A percentile compares a stretch with the other conserved stretches of the same genome.
These are phyloP conservation scores for Epiblema foenella DNA, from an alignment of 2,888 invertebrate genomes.

Conservation along the genomic window DNA sequence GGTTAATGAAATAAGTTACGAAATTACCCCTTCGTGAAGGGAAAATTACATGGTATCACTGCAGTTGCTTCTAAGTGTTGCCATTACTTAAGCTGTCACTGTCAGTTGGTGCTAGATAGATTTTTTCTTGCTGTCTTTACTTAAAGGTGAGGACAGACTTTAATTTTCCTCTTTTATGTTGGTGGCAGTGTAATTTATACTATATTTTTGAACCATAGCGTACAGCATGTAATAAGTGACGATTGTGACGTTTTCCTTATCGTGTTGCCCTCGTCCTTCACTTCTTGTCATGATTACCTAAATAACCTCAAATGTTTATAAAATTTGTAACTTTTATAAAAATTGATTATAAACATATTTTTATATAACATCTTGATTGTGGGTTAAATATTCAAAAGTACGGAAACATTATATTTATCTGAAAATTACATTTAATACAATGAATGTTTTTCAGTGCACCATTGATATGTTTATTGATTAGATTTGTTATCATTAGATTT, in stretches of 20 bases:
- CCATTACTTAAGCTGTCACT: constrained; percentile 28
- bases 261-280: constrained; percentile 49
- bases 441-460: constrained; percentile 5
- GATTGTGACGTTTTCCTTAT: constrained; percentile 40
- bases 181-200: constrained; percentile 46
- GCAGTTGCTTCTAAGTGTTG: constrained; percentile 8
- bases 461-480: constrained; percentile 33
- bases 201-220: too few species aligned
- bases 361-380: constrained; percentile 29
- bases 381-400: constrained; percentile 26
- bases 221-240: neutral
- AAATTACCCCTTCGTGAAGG: constrained; percentile 2
- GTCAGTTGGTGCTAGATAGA: neutral
- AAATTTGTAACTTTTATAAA: constrained; percentile 45
- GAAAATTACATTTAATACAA: neutral
- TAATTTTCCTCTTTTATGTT: constrained; percentile 7
- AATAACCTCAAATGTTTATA: constrained; percentile 66
- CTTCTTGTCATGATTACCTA: constrained; percentile 56
- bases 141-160: neutral
- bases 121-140: neutral
- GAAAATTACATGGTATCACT: constrained; percentile 13
- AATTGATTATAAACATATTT: constrained; percentile 34
- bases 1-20: neutral
- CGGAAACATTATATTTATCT: neutral
- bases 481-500: constrained; percentile 12